Base-by-base conservation (phyloP, 2,888 invertebrate species). In the Chydorus sphaericus region DNA sequence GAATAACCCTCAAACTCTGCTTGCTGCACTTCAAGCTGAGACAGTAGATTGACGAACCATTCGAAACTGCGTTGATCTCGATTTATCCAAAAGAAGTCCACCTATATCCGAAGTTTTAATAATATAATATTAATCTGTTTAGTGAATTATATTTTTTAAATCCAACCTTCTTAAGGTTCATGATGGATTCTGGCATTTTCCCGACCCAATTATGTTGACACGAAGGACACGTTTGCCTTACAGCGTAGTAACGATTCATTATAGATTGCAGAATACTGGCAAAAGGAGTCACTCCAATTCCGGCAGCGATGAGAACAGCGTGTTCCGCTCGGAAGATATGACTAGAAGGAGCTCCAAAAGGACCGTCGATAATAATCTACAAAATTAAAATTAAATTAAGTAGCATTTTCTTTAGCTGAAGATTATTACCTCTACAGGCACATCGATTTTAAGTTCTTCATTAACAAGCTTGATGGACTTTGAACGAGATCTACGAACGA, bases 1-100 rank as follows among this genome's bases (percentile, higher is more conserved):
- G 83, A 82, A 1, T 81, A 81, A 0, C 85, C 87, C 54, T 85
- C 71, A n/a, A n/a, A n/a, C 71, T 91, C 90, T 0, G 90, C 90
- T 67, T 92, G 91, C 68, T 93, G 91, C 61, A 91, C 88, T 74
- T 96, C 94, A 64, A 96, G 73, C 67, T 91, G 88, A 0, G 91
- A 88, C 16, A 96, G 75, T 39, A 94, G 75, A 61, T 87, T 88
- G 11, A 94, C 87, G 68, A 96, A 94, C 96, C 96, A 96, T 71
- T 94, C 93, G 70, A 96, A 93, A 1, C 89, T 88, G 37, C 85
- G 78, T 71, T 93, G 93, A 72, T 93, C 88, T 14, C 93, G 81
- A 71, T 93, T 94, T 59, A 96, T 90, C 96, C 96, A 96, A 71
- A 93, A 90, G 75, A 96, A 96, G 68, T 96, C 93, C 59, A 94